A percentile compares a stretch with the other conserved stretches of the same genome.
phyloP scores from a whole-genome alignment of 2,797 vertebrate species.

The Hephaestus fuliginosus region DNA sequence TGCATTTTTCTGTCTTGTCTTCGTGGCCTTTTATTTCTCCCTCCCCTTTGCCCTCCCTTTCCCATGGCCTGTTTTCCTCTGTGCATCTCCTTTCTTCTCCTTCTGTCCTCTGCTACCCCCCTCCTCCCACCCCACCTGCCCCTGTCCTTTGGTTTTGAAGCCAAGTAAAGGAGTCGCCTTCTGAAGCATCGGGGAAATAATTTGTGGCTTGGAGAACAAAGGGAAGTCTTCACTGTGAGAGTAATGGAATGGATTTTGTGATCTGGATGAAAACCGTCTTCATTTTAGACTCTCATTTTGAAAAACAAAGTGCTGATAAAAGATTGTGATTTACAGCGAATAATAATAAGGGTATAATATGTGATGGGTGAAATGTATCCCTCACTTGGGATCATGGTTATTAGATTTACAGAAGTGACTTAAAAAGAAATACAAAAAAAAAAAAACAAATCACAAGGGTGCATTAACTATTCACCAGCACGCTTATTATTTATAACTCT shows the following conservation, averaged over 20 bases:
- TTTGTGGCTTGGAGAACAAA: slow-evolving; percentile 81
- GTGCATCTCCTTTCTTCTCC: slow-evolving; percentile 72
- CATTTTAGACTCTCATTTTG: slow-evolving; percentile 60
- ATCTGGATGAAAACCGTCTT: slow-evolving; percentile 68
- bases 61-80: slow-evolving; percentile 44
- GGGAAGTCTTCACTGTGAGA: slow-evolving; percentile 75
- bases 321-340: slow-evolving; percentile 48
- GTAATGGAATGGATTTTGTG: slow-evolving; percentile 79
- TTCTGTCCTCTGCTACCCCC: slow-evolving; percentile 61
- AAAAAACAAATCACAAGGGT: background rate
- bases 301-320: slow-evolving; percentile 64
- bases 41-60: slow-evolving; percentile 28
- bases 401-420: slow-evolving; percentile 20
- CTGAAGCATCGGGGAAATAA: slow-evolving; percentile 78
- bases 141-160: slow-evolving; percentile 79
- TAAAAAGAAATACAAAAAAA: slow-evolving; percentile 6
- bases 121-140: slow-evolving; percentile 63
- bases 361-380: slow-evolving; percentile 32
- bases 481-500: slow-evolving; percentile 27
- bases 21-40: slow-evolving; percentile 11
- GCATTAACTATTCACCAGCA: slow-evolving; percentile 25
- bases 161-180: slow-evolving; percentile 81
- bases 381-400: slow-evolving; percentile 17
- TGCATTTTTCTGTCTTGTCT: slow-evolving; percentile 47
- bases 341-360: slow-evolving; percentile 37